Conservation (phyloP, 2,888 invertebrate species). For the Patella depressa region DNA sequence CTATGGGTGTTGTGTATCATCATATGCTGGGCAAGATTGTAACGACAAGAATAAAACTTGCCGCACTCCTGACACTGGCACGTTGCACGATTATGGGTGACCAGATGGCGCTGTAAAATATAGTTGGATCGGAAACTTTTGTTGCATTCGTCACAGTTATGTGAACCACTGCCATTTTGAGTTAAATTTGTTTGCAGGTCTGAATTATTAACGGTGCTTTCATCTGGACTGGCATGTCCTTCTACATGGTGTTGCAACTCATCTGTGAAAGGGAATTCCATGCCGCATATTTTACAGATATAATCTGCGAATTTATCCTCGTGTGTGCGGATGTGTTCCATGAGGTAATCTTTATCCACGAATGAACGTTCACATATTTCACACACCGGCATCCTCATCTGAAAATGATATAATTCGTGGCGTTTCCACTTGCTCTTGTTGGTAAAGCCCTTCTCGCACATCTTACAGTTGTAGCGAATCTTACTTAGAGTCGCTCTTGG, state of each 20-base stretch:
- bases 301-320: neutral
- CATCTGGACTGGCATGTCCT: neutral
- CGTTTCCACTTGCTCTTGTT: neutral
- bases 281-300: neutral
- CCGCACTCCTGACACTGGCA: neutral
- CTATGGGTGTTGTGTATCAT: neutral
- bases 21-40: constrained; percentile 6
- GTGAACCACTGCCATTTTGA: neutral
- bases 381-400: neutral
- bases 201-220: neutral
- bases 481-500: neutral
- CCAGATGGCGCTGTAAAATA: neutral
- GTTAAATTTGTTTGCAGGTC: neutral
- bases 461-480: neutral
- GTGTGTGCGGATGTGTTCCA: neutral
- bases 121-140: neutral
- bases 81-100: neutral
- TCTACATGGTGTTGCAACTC: neutral
- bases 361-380: neutral
- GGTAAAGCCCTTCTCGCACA: neutral
- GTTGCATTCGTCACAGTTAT: neutral
- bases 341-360: neutral
- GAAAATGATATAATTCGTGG: constrained; percentile 5
- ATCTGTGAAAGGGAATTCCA: constrained; percentile 3
- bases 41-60: constrained; percentile 3